phyloP scores from a whole-genome alignment of 2,797 vertebrate species.

The Galaxias olidus region DNA sequence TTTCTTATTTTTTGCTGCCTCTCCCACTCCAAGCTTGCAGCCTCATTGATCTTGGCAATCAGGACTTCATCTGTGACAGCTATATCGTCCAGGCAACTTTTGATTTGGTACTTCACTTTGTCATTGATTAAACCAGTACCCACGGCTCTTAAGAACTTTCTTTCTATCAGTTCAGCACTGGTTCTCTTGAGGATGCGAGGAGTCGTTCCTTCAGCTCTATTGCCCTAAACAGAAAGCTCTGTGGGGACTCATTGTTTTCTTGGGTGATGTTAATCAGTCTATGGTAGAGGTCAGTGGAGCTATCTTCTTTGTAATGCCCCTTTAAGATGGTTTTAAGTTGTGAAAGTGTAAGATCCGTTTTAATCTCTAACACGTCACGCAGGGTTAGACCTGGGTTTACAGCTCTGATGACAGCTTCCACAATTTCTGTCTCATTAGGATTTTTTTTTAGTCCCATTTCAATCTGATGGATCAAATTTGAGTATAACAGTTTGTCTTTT shows the following conservation, averaged over 20 bases:
- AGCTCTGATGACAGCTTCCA: constrained; percentile 25
- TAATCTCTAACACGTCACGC: constrained; percentile 15
- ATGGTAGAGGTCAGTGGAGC: constrained; percentile 34
- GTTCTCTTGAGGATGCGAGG: constrained; percentile 4
- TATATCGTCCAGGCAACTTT: constrained; percentile 23
- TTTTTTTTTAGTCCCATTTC: constrained; percentile 26
- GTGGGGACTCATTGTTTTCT: constrained; percentile 23
- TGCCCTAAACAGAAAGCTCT: constrained; percentile 34
- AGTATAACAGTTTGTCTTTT: constrained; percentile 27
- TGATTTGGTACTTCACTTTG: constrained; percentile 36
- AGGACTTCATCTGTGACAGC: constrained; percentile 31
- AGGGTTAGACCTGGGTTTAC: constrained; percentile 28
- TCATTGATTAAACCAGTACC: constrained; percentile 26
- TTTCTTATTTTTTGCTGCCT: too few relatives aligned
- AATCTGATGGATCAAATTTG: constrained; percentile 39
- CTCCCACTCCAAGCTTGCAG: neutral
- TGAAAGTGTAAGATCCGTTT: too few relatives aligned
- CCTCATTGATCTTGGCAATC: constrained; percentile 34
- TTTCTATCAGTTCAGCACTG: constrained; percentile 25
- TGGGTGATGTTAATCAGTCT: constrained; percentile 29
- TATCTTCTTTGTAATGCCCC: too few relatives aligned
- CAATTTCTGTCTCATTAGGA: constrained; percentile 26
- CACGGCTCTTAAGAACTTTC: constrained; percentile 25
- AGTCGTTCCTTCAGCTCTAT: constrained; percentile 36
- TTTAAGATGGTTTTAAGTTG: too few relatives aligned